Evolutionary conservation across 2,888 invertebrate species (phyloP).

Genomic region (Parnassius smintheus): DNA sequence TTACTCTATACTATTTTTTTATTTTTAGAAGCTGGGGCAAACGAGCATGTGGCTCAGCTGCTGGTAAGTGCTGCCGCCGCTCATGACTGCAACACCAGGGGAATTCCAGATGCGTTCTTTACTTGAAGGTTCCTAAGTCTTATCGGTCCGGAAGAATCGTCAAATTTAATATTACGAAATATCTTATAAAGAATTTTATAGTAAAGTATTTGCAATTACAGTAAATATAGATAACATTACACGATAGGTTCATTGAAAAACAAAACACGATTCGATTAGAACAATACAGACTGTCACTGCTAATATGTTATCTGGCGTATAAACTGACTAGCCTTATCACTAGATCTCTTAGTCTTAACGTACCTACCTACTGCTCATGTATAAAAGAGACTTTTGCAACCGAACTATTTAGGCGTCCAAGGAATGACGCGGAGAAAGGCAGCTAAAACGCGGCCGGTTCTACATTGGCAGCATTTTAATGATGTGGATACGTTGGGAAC

Average conservation of each 20-base stretch:
- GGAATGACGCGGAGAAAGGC: constrained; percentile 16
- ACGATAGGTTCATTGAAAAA: constrained; percentile 27
- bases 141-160: no score
- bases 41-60: no score
- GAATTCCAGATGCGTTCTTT: no score
- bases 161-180: no score
- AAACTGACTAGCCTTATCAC: constrained; percentile 13
- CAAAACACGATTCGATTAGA: constrained; percentile 9
- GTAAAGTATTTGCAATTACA: no score
- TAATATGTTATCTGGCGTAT: constrained; percentile 20
- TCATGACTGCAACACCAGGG: no score
- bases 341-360: constrained; percentile 9
- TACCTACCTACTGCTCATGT: background rate
- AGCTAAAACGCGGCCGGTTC: constrained; percentile 15
- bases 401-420: constrained; percentile 26
- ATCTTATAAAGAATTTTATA: no score
- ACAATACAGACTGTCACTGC: constrained; percentile 7
- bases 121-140: no score
- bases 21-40: no score
- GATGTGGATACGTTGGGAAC: constrained; percentile 18
- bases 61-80: no score
- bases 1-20: no score
- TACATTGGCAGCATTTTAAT: constrained; percentile 29
- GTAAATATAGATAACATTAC: background rate
- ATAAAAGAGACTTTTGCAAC: background rate